phyloP scores from a whole-genome alignment of 2,888 invertebrate species.

The Epicampocera succincta region DNA sequence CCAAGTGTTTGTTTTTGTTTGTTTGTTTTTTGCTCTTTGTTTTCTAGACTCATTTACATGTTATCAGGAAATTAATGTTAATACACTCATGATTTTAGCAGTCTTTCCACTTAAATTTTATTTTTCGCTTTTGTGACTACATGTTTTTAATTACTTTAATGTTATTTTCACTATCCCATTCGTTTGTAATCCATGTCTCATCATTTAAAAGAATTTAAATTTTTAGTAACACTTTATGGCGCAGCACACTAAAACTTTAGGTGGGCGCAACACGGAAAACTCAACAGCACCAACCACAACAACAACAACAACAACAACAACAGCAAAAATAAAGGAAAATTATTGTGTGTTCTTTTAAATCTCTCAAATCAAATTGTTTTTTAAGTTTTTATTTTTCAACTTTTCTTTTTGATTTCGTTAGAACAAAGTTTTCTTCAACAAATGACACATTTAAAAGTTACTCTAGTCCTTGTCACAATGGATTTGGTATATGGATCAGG shows the following conservation, averaged over 20 bases:
- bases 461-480: slow-evolving; percentile 46
- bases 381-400: slow-evolving; percentile 21
- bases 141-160: slow-evolving; percentile 40
- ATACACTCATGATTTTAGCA: slow-evolving; percentile 46
- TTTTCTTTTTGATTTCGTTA: background rate
- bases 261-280: slow-evolving; percentile 67
- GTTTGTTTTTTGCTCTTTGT: too few species aligned
- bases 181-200: slow-evolving; percentile 52
- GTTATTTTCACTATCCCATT: slow-evolving; percentile 48
- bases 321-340: slow-evolving; percentile 36
- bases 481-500: slow-evolving; percentile 8
- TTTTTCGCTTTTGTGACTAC: slow-evolving; percentile 14
- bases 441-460: slow-evolving; percentile 53
- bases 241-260: slow-evolving; percentile 17
- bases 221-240: slow-evolving; percentile 55
- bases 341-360: slow-evolving; percentile 41
- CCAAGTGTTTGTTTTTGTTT: slow-evolving; percentile 40
- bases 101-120: slow-evolving; percentile 33
- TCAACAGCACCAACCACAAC: too few species aligned
- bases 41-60: slow-evolving; percentile 19
- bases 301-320: too few species aligned
- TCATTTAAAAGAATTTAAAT: slow-evolving; percentile 63
- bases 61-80: slow-evolving; percentile 64
- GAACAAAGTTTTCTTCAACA: slow-evolving; percentile 40
- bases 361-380: slow-evolving; percentile 10